Percentiles rank a stretch among this genome's conserved stretches.
Conservation (phyloP, 2,113 vertebrate genomes). For the Cranoglanis bouderius region DNA sequence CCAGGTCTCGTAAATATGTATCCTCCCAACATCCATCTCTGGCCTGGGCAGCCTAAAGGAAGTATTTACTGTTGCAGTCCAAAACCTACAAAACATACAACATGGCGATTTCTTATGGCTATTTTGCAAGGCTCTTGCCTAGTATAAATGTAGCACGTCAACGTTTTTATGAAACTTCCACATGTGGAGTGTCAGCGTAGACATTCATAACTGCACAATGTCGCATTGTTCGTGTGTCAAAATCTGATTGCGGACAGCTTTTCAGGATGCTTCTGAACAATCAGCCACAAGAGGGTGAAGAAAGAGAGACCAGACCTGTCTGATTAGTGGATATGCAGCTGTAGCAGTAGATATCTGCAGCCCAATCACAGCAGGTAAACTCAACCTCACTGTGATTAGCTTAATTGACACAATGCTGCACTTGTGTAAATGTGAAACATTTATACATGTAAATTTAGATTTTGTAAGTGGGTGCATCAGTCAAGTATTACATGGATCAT, state of each 20-base stretch:
- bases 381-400: not conserved
- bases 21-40: not conserved
- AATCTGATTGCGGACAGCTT: constrained; percentile 13
- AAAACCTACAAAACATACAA: not conserved
- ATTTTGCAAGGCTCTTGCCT: not conserved
- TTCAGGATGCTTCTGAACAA: constrained; percentile 15
- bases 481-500: not conserved
- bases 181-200: too few relatives aligned
- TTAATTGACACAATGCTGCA: not conserved
- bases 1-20: constrained; percentile 45
- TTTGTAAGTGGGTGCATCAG: not conserved
- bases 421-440: not conserved
- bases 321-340: constrained; percentile 2
- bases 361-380: not conserved
- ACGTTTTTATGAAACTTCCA: not conserved
- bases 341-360: not conserved
- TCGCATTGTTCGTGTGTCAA: not conserved
- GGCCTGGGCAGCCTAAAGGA: not conserved
- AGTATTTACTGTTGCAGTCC: constrained; percentile 25
- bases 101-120: not conserved
- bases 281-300: constrained; percentile 14
- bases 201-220: not conserved
- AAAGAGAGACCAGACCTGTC: not conserved
- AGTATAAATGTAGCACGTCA: not conserved
- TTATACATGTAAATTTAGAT: not conserved